Base-by-base conservation (phyloP, 2,888 invertebrate genomes). In the Euclidia mi region DNA sequence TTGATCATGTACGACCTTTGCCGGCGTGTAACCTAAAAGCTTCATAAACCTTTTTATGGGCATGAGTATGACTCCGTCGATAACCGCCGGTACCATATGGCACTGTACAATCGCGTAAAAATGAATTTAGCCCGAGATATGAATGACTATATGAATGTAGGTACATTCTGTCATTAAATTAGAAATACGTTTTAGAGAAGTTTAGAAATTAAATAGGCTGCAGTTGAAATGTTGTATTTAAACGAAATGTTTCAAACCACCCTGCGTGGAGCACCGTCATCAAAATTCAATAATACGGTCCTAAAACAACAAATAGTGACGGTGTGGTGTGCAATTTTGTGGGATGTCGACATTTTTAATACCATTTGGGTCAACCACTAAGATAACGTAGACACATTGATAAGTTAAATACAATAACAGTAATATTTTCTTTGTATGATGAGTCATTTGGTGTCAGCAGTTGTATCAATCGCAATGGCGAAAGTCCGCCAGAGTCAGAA, bases 31-130 rank as follows among this genome's bases (percentile, higher is more conserved):
- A 88, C 82, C 84, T 88, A 88, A 91, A 88, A 86, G 88, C 87
- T 88, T 76, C 82, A 81, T 85, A 83, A 84, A 82, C 85, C 88
- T 82, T 91, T 82, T 89, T 92, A 93, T 88, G 90, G 92, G 62
- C 92, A 93, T 88, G 90, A 92, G 62, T 85, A 84, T 84, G 90
- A 87, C 83, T 85, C 85, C 79, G 87, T 81, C 85, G 81, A 83
- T 80, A 81, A 80, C 81, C 82, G 86, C 79, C 77, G 68, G 68
- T 70, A 79, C 92, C 93, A 94, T 93, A 94, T 94, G 93, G 91
- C 79, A 75, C 68, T 46, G 87, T 89, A 91, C 90, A 86, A 74
- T 82, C 84, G 74, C 61, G 76, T 61, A 56, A 57, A 68, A 64
- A 52, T 58, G 42, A 44, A 67, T 52, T 65, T 59, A n/a, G n/a